These are phyloP conservation scores for Buathra laborator DNA, from an alignment of 2,888 invertebrate species.

Conservation along the genomic window DNA sequence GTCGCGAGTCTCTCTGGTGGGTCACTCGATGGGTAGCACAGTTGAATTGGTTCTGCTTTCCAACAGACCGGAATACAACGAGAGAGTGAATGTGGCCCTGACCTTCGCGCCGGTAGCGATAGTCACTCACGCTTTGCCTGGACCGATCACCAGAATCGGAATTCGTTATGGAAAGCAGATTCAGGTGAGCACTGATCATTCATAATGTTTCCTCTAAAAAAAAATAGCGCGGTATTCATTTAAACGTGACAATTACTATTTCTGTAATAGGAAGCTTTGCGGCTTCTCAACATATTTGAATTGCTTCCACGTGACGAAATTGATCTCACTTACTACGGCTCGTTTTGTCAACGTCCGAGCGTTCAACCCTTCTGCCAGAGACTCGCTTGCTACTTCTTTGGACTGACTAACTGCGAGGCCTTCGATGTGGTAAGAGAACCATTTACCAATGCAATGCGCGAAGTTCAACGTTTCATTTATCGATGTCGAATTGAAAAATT, in stretches of 20 bases:
- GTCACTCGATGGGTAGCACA: conserved; percentile 80
- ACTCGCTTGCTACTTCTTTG: conserved; percentile 72
- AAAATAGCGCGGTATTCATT: no score
- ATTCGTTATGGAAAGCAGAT: conserved; percentile 76
- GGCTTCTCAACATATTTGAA: conserved; percentile 75
- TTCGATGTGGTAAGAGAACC: conserved; percentile 75
- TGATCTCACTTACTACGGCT: conserved; percentile 68
- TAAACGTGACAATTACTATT: conserved; percentile 2
- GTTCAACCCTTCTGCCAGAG: conserved; percentile 74
- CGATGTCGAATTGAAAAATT: no score
- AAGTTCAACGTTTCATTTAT: conserved; percentile 4
- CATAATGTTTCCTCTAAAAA: background rate
- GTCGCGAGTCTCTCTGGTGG: conserved; percentile 75
- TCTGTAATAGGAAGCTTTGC: conserved; percentile 73
- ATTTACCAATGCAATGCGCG: background rate
- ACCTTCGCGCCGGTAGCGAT: conserved; percentile 78
- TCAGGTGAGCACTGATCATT: conserved; percentile 65
- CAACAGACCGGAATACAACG: conserved; percentile 78
- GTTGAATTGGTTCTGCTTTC: conserved; percentile 77
- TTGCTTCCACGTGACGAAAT: conserved; percentile 74
- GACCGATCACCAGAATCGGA: conserved; percentile 72
- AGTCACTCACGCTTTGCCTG: conserved; percentile 77
- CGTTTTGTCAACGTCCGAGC: conserved; percentile 74
- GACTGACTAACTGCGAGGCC: conserved; percentile 74
- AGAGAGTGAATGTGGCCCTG: conserved; percentile 76